phyloP scores from a whole-genome alignment of 2,888 invertebrate genomes.

The Synanthedon tipuliformis region DNA sequence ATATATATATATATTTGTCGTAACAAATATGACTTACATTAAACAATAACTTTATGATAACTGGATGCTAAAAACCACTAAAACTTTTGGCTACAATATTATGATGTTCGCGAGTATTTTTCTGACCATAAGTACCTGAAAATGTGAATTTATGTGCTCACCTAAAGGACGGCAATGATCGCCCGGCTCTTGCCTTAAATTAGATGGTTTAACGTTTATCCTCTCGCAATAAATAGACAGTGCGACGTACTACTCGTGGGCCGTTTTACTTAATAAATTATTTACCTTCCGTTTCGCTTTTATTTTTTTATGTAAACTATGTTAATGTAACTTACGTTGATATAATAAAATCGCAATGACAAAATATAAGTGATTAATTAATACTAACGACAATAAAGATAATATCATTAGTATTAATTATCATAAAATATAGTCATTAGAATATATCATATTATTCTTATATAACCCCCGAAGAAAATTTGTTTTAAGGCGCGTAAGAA shows the following conservation, averaged over 20 bases:
- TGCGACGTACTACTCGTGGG: constrained; percentile 30
- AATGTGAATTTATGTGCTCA: constrained; percentile 62
- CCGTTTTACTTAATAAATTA: constrained; percentile 8
- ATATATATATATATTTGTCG: too few relatives aligned
- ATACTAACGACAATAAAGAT: neutral
- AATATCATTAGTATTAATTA: neutral
- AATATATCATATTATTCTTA: neutral
- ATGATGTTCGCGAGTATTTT: constrained; percentile 43
- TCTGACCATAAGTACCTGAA: constrained; percentile 48
- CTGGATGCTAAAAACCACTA: constrained; percentile 20
- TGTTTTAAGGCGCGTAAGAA: neutral
- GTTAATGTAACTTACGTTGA: neutral
- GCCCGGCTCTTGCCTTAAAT: constrained; percentile 61
- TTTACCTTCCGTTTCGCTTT: constrained; percentile 31
- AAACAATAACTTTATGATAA: too few relatives aligned
- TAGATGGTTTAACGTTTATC: constrained; percentile 64
- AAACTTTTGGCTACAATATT: constrained; percentile 27
- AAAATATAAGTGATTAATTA: neutral
- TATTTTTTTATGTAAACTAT: constrained; percentile 25
- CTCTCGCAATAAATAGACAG: constrained; percentile 57
- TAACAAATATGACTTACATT: too few relatives aligned
- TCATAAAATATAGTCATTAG: too few relatives aligned
- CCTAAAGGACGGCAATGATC: constrained; percentile 60
- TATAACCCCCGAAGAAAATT: constrained; percentile 8
- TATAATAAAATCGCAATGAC: constrained; percentile 1